A percentile compares a stretch with the other conserved stretches of the same genome.
Conservation (phyloP, 1,140 invertebrate species). For the Drosophila arawakana region DNA sequence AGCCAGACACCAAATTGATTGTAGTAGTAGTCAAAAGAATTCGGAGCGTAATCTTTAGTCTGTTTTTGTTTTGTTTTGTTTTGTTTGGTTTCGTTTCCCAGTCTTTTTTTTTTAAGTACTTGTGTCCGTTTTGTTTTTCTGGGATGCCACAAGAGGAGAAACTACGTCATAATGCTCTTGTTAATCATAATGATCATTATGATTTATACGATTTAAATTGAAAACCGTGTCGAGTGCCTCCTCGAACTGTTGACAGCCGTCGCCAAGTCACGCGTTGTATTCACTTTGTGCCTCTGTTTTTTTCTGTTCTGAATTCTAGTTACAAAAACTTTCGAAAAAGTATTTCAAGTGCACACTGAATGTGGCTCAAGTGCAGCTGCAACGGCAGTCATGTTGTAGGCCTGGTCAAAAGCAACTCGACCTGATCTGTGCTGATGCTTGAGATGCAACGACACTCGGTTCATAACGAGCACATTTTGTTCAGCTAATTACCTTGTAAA, state of each 20-base stretch:
- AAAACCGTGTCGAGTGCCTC: constrained; percentile 16
- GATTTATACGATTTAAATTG: constrained; percentile 14
- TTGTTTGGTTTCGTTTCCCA: neutral
- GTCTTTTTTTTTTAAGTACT: neutral
- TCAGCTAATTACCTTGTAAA: constrained; percentile 43
- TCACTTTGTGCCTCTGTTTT: constrained; percentile 5
- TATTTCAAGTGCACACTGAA: constrained; percentile 72
- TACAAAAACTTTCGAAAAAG: constrained; percentile 61
- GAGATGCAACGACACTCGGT: constrained; percentile 43
- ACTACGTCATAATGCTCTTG: neutral
- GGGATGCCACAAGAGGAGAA: neutral
- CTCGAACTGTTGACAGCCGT: neutral
- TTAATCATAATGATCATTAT: constrained; percentile 15
- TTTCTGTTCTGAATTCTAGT: constrained; percentile 21
- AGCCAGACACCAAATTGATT: no score
- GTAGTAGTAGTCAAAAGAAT: no score
- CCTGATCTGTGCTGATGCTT: constrained; percentile 18
- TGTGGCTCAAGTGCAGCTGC: constrained; percentile 77
- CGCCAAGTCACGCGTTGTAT: constrained; percentile 40
- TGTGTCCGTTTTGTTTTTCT: constrained; percentile 1
- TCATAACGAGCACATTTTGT: neutral
- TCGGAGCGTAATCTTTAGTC: no score
- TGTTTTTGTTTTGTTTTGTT: no score
- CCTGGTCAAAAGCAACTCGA: neutral
- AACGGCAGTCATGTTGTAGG: constrained; percentile 29